Conservation (phyloP, 1,140 invertebrate species). For the Saccostrea cuccullata region DNA sequence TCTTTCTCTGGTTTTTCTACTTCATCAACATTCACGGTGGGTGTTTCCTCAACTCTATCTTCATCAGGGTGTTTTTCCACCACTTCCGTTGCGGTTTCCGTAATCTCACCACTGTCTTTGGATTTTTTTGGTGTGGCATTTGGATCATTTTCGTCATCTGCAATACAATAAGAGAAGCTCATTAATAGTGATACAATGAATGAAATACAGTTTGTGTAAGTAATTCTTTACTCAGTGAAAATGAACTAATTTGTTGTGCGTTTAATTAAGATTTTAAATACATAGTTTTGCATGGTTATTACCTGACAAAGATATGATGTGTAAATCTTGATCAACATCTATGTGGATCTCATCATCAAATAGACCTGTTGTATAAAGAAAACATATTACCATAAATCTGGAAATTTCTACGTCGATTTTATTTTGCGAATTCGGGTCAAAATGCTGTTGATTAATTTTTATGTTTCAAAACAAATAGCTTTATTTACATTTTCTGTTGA, state of each 20-base stretch:
- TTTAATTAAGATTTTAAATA: neutral
- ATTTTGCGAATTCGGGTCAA: no score
- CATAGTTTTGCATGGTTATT: neutral
- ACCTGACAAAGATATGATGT: slow-evolving; percentile 6
- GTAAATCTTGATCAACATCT: slow-evolving; percentile 5
- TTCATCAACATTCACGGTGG: neutral
- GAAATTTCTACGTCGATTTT: no score
- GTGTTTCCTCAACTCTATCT: neutral
- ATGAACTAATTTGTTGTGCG: neutral
- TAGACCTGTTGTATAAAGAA: neutral
- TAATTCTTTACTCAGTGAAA: neutral
- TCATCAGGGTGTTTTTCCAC: neutral
- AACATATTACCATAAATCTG: no score
- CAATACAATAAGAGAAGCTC: neutral
- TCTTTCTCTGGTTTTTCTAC: neutral
- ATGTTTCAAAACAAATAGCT: no score
- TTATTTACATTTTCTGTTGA: no score
- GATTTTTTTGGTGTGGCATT: neutral
- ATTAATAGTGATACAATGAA: neutral
- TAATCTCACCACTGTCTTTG: neutral
- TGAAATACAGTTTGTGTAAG: neutral
- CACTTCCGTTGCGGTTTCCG: neutral
- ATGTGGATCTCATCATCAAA: neutral
- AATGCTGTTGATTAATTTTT: no score
- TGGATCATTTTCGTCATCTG: slow-evolving; percentile 2